phyloP scores from a whole-genome alignment of 1,140 invertebrate genomes.

The Temnothorax nylanderi region DNA sequence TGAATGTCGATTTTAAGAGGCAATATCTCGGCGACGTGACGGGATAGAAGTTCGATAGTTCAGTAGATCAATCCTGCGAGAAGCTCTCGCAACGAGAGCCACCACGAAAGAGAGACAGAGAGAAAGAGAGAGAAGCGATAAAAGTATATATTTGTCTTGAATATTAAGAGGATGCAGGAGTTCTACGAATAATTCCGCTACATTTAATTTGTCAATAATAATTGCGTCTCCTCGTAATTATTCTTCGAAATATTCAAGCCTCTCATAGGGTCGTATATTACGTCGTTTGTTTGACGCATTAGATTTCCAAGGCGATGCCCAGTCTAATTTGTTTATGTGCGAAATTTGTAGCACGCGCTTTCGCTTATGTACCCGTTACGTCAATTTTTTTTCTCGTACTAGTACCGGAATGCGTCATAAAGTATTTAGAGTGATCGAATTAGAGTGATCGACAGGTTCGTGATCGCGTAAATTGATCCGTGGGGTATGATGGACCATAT shows the following conservation, averaged over 20 bases:
- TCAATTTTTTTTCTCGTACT: conserved; percentile 40
- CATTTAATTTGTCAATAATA: conserved; percentile 31
- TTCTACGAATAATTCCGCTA: neutral
- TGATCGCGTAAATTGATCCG: conserved; percentile 1
- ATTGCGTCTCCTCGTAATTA: neutral
- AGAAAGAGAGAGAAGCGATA: neutral
- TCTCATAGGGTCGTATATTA: neutral
- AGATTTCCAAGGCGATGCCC: conserved; percentile 7
- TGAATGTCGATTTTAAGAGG: conserved; percentile 2
- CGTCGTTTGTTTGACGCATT: conserved; percentile 4
- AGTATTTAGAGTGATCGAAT: conserved; percentile 7
- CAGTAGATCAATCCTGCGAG: conserved; percentile 8
- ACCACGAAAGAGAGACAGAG: neutral
- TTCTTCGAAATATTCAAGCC: neutral
- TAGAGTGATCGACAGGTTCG: conserved; percentile 25
- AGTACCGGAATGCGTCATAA: neutral
- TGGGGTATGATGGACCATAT: neutral
- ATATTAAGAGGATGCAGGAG: neutral
- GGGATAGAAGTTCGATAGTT: conserved; percentile 6
- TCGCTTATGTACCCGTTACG: conserved; percentile 16
- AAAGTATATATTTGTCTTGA: neutral
- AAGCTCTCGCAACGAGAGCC: neutral
- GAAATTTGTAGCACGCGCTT: conserved; percentile 47
- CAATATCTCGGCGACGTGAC: neutral
- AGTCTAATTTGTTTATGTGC: conserved; percentile 38